Base-by-base conservation (phyloP, 2,888 invertebrate species). In the Ptychoptera contaminata region DNA sequence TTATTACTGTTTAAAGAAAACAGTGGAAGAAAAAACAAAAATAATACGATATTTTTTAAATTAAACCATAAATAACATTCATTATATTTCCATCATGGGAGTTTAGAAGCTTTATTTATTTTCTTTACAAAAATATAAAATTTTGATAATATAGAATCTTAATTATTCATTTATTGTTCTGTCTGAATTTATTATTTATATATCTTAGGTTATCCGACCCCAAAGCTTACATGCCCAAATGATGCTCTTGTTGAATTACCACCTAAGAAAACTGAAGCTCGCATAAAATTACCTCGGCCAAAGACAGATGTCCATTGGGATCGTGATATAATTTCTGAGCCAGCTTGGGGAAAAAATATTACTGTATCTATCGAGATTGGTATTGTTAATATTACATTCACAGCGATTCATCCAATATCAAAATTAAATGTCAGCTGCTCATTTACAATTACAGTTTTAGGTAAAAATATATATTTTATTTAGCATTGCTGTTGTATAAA, bases 281-380 rank as follows among this genome's bases (percentile, higher is more conserved):
- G 67, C 52, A 67, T 72, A 36, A 63, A 62, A 36, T 65, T 72
- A 49, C 67, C 68, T 41, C 67, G 67, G 47, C 72, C 72, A 5
- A 64, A 65, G 46, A 69, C 72, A 36, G 71, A 72, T 56, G 67
- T 72, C 37, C 68, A 70, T 56, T 71, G 68, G 67, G 67, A 71
- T 46, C 65, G 50, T 16, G 53, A 70, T 54, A 67, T 72, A 44
- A 62, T 63, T 45, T 62, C 69, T 23, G 62, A 64, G 47, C 73
- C 73, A 2, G 56, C 62, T 6, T 71, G 70, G 69, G 69, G 69
- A 2, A 68, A 66, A 47, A 58, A 66, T 39, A 43, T 32, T 4
- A 57, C 72, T 43, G 67, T 67, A 14, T 65, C 65, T 50, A 59
- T 73, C 30, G 64, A 65, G 34, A 58, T 64, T 12, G 73, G 73